These are phyloP conservation scores for Melanotaenia boesemani DNA, from an alignment of 2,797 vertebrate species.

Conservation along the genomic window DNA sequence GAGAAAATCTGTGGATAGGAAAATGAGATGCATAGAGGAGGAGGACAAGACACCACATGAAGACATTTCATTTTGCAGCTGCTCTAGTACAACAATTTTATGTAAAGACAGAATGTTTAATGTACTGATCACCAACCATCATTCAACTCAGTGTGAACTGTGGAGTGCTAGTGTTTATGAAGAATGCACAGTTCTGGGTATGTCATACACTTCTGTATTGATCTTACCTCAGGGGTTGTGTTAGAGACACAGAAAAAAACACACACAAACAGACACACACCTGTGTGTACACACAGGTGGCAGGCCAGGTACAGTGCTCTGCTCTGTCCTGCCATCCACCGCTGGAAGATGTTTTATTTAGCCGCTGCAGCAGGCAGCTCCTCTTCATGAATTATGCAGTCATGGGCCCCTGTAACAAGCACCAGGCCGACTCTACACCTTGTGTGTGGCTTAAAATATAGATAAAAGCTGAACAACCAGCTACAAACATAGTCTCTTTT, in stretches of 20 bases:
- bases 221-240: conserved; percentile 60
- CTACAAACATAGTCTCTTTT: conserved; percentile 87
- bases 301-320: conserved; percentile 62
- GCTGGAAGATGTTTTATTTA: conserved; percentile 87
- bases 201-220: conserved; percentile 61
- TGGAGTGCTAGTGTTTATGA: conserved; percentile 26
- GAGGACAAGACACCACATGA: neutral
- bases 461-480: conserved; percentile 95
- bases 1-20: neutral
- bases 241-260: conserved; percentile 45
- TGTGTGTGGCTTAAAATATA: conserved; percentile 99
- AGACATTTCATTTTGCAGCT: conserved; percentile 5
- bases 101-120: conserved; percentile 46
- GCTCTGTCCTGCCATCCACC: conserved; percentile 66
- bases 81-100: conserved; percentile 8
- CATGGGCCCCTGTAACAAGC: conserved; percentile 90
- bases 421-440: conserved; percentile 93
- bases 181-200: conserved; percentile 12
- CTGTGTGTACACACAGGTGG: conserved; percentile 68
- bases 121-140: conserved; percentile 45
- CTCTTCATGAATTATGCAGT: conserved; percentile 92
- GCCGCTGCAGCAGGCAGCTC: conserved; percentile 83
- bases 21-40: neutral
- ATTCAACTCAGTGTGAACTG: conserved; percentile 21
- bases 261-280: conserved; percentile 52